Evolutionary conservation across 2,113 vertebrate species (phyloP).

Genomic region (Apodemus sylvaticus): DNA sequence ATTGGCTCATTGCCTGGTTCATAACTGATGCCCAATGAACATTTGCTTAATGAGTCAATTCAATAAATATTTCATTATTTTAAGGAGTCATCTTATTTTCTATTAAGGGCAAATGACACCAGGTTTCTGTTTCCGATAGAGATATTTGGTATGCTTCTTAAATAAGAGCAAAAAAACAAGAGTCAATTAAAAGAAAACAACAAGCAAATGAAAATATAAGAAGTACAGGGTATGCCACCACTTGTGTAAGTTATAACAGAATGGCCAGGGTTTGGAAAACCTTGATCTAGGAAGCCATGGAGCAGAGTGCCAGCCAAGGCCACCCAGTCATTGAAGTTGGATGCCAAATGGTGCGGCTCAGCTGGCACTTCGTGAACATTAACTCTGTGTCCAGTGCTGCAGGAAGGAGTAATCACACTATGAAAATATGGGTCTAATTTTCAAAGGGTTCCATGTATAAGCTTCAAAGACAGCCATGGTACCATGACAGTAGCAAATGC

Average conservation of each 20-base stretch:
- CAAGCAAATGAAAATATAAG: not conserved
- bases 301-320: not conserved
- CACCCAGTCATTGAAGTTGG: not conserved
- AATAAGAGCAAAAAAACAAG: not conserved
- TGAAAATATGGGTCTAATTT: not conserved
- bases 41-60: not conserved
- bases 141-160: not conserved
- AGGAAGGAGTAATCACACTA: not conserved
- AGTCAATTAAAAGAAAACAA: not conserved
- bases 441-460: not conserved
- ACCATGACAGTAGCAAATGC: not conserved
- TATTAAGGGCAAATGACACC: not conserved
- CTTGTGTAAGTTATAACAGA: not conserved
- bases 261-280: not conserved
- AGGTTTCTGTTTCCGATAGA: not conserved
- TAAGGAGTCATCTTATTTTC: not conserved
- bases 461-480: not conserved
- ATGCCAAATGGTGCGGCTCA: not conserved
- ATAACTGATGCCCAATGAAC: not conserved
- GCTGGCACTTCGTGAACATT: not conserved
- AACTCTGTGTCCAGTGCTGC: not conserved
- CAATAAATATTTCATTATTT: not conserved
- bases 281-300: not conserved
- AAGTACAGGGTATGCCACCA: not conserved
- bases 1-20: not conserved